Base-by-base conservation (phyloP, 2,113 vertebrate species). In the Promerops cafer region DNA sequence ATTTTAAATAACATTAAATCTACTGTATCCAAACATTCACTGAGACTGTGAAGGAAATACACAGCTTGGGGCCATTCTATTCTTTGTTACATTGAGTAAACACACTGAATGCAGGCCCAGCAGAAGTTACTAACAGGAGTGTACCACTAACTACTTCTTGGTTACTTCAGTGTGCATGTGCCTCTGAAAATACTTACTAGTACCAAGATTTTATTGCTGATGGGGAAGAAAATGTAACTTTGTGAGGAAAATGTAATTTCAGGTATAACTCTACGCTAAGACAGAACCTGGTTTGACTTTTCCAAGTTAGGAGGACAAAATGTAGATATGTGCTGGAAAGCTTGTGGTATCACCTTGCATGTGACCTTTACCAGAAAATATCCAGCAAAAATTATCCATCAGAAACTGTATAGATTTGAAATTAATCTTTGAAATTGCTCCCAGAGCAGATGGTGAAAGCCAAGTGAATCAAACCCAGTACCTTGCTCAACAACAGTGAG, bases 1-100 rank as follows among this genome's bases (percentile, higher is more conserved):
- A 87, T 80, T 94, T 87, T 68, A 87, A 92, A 94, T 83, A 81
- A 90, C 49, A 93, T 30, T 72, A 83, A 86, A 71, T 95, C 39
- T 52, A 68, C 76, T 59, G 27, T 66, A 78, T 60, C 87, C 72
- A 92, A 81, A 78, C 65, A 70, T 37, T 74, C 63, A 47, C 54
- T 31, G 39, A 70, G 71, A 44, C 85, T 63, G 13, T 44, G 71
- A 96, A 70, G 79, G 90, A 90, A 94, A 90, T 44, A 33, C 64
- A 83, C 72, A 80, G 82, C 78, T 75, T 0, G 1, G 56, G 83
- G 77, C 71, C 56, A 6, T 49, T 24, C 10, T 74, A 3, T 22
- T 69, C 79, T 80, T 50, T 86, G 78, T 86, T 63, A 59, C 64
- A 40, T 37, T 33, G 18, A 54, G 56, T 79, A 69, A 96, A 80